phyloP scores from a whole-genome alignment of 2,797 vertebrate species.

The Periophthalmus magnuspinnatus region DNA sequence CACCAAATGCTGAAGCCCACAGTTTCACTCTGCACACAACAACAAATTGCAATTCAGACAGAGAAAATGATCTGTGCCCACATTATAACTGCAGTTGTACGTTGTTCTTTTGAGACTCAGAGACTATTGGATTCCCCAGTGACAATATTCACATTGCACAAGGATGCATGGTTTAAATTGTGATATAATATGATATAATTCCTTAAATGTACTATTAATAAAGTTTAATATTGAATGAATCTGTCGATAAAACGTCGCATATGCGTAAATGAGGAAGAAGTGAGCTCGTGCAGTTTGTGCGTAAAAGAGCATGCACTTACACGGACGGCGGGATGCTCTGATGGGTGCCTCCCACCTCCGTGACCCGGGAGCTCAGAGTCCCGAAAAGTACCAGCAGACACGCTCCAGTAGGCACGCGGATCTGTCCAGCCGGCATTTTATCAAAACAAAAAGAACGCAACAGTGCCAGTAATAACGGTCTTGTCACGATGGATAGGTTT shows the following conservation, averaged over 20 bases:
- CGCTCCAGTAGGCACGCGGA: constrained; percentile 60
- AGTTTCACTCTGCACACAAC: constrained; percentile 89
- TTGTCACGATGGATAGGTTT: constrained; percentile 30
- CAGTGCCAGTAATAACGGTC: constrained; percentile 43
- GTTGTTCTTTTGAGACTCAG: background rate
- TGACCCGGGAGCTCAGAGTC: constrained; percentile 76
- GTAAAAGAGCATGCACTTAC: constrained; percentile 81
- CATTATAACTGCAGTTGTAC: background rate
- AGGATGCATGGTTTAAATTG: background rate
- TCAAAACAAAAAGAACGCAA: constrained; percentile 33
- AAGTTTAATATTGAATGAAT: background rate
- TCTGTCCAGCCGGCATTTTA: constrained; percentile 80
- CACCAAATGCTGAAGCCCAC: constrained; percentile 98
- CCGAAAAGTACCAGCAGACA: constrained; percentile 81
- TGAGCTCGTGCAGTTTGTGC: constrained; percentile 5
- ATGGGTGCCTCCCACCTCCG: constrained; percentile 83
- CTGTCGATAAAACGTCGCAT: background rate
- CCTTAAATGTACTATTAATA: background rate
- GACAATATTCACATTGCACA: background rate
- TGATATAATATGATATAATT: background rate
- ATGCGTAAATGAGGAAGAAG: background rate
- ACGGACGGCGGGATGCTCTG: constrained; percentile 95
- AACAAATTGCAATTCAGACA: background rate
- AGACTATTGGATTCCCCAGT: background rate
- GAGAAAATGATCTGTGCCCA: background rate